Evolutionary conservation across 2,113 vertebrate genomes (phyloP).

Genomic region (Caranx melampygus): DNA sequence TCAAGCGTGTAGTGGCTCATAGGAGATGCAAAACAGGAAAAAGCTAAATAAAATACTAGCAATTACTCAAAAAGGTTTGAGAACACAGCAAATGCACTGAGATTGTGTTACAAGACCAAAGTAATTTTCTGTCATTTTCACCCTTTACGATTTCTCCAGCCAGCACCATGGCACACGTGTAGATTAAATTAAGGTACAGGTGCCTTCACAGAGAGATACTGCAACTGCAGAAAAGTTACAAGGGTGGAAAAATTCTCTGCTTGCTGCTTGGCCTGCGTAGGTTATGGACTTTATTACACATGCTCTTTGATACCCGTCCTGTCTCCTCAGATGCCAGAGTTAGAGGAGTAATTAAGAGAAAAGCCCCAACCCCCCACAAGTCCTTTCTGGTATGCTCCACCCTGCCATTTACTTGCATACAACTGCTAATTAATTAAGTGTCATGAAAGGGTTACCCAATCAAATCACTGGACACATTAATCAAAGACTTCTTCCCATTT

Average conservation of each 20-base stretch:
- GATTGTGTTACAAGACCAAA: neutral
- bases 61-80: neutral
- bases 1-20: neutral
- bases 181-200: neutral
- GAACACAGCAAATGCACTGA: neutral
- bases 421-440: constrained; percentile 78
- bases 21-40: neutral
- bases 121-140: neutral
- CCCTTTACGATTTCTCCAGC: neutral
- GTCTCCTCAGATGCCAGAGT: constrained; percentile 42
- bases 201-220: neutral
- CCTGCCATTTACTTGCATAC: constrained; percentile 66
- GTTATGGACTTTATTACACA: constrained; percentile 49
- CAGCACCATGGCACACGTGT: neutral
- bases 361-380: constrained; percentile 44
- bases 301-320: constrained; percentile 65
- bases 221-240: constrained; percentile 13
- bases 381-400: constrained; percentile 37
- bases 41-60: neutral
- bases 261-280: neutral
- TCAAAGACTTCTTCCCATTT: constrained; percentile 58
- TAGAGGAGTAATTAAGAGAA: constrained; percentile 73
- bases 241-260: constrained; percentile 21
- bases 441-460: constrained; percentile 75
- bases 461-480: constrained; percentile 74